Evolutionary conservation across 2,797 vertebrate species (phyloP).

Genomic region (Phylloscopus collybita): DNA sequence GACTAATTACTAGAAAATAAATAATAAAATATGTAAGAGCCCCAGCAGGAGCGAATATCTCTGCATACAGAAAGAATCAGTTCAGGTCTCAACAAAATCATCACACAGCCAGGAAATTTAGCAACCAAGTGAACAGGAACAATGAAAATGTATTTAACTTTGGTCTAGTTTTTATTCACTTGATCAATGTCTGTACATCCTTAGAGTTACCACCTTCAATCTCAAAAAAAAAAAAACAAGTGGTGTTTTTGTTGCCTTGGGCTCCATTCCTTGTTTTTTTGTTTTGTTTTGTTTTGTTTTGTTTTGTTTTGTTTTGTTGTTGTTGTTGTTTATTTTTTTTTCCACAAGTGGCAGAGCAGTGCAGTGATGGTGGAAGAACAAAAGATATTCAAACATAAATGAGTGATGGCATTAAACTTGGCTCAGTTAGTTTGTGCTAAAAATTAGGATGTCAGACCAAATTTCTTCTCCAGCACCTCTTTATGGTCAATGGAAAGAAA

Average conservation of each 20-base stretch:
- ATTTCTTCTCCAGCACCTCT: not conserved
- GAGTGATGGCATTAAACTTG: not conserved
- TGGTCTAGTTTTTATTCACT: not conserved
- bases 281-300: too few species aligned
- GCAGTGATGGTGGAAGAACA: not conserved
- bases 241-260: not conserved
- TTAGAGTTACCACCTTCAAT: not conserved
- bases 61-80: not conserved
- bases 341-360: not conserved
- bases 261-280: not conserved
- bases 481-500: not conserved
- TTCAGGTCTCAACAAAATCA: not conserved
- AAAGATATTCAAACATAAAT: not conserved
- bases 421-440: not conserved
- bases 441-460: not conserved
- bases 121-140: not conserved
- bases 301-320: too few species aligned
- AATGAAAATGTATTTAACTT: not conserved
- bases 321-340: not conserved
- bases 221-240: not conserved
- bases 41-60: slow-evolving; percentile 13
- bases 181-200: not conserved
- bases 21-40: slow-evolving; percentile 52
- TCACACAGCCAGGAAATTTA: not conserved
- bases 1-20: slow-evolving; percentile 69